Evolutionary conservation across 2,797 vertebrate genomes (phyloP).

Genomic region (Toxotes lorentzi): DNA sequence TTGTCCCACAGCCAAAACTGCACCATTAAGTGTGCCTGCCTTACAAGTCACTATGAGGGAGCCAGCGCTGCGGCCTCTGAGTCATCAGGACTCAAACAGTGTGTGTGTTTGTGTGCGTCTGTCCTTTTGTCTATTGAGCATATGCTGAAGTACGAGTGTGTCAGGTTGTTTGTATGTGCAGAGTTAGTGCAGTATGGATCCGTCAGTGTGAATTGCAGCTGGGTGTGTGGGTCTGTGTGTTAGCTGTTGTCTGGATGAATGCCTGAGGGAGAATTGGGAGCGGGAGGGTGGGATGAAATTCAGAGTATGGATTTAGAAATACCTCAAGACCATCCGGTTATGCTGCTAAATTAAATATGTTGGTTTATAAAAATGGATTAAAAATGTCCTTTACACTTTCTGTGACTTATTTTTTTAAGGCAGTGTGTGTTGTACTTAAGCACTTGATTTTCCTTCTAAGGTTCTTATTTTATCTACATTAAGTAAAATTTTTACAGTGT

Average conservation of each 20-base stretch:
- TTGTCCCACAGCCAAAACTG: slow-evolving; percentile 92
- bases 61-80: slow-evolving; percentile 75
- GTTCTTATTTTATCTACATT: neutral
- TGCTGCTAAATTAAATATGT: slow-evolving; percentile 92
- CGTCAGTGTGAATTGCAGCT: slow-evolving; percentile 42
- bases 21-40: slow-evolving; percentile 93
- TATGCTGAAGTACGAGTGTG: slow-evolving; percentile 48
- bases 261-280: slow-evolving; percentile 47
- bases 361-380: slow-evolving; percentile 86
- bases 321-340: slow-evolving; percentile 94
- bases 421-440: neutral
- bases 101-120: slow-evolving; percentile 13
- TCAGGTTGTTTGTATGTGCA: slow-evolving; percentile 34
- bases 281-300: slow-evolving; percentile 68
- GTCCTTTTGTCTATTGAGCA: slow-evolving; percentile 38
- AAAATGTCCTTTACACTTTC: slow-evolving; percentile 84
- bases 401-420: slow-evolving; percentile 13
- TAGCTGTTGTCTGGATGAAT: slow-evolving; percentile 57
- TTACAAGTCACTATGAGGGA: slow-evolving; percentile 83
- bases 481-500: neutral
- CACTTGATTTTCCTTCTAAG: neutral
- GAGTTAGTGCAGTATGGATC: slow-evolving; percentile 53
- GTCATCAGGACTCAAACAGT: slow-evolving; percentile 63
- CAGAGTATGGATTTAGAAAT: slow-evolving; percentile 88
- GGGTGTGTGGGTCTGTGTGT: slow-evolving; percentile 48